Evolutionary conservation across 2,888 invertebrate genomes (phyloP).

Genomic region (Ophion ellenae): DNA sequence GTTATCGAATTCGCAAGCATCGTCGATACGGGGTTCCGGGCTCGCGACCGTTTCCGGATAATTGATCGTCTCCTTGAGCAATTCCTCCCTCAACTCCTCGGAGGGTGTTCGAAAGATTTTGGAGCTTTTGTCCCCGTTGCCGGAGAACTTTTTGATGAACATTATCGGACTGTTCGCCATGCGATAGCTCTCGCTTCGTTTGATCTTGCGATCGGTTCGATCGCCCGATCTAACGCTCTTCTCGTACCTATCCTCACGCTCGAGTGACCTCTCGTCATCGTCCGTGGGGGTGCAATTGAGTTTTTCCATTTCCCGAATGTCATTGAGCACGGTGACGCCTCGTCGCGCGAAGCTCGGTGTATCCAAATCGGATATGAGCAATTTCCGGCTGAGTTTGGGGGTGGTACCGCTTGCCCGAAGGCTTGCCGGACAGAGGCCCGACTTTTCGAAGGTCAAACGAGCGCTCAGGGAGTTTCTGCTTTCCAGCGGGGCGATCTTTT

Average conservation of each 20-base stretch:
- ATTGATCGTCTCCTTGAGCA: constrained; percentile 89
- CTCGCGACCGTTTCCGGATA: constrained; percentile 88
- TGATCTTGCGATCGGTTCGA: constrained; percentile 85
- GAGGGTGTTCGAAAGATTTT: constrained; percentile 81
- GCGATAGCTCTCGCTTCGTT: constrained; percentile 93
- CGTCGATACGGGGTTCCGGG: constrained; percentile 78
- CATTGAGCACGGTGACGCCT: constrained; percentile 7
- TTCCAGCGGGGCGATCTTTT: constrained; percentile 21
- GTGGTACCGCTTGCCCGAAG: constrained; percentile 76
- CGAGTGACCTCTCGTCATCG: constrained; percentile 43
- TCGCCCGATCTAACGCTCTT: constrained; percentile 68
- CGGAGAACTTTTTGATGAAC: constrained; percentile 86
- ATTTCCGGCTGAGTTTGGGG: constrained; percentile 78
- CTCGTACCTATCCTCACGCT: constrained; percentile 47
- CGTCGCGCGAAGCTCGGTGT: constrained; percentile 69
- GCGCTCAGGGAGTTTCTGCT: constrained; percentile 55
- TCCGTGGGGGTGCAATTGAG: constrained; percentile 23
- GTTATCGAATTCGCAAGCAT: constrained; percentile 82
- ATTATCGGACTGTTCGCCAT: constrained; percentile 91
- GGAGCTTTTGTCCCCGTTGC: constrained; percentile 72
- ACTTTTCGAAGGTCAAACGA: constrained; percentile 73
- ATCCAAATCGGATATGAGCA: constrained; percentile 77
- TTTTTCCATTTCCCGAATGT: constrained; percentile 46
- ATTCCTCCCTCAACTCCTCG: constrained; percentile 82
- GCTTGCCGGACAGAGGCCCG: constrained; percentile 71